Conservation (phyloP, 2,888 invertebrate species). For the Dendrolimus pini region DNA sequence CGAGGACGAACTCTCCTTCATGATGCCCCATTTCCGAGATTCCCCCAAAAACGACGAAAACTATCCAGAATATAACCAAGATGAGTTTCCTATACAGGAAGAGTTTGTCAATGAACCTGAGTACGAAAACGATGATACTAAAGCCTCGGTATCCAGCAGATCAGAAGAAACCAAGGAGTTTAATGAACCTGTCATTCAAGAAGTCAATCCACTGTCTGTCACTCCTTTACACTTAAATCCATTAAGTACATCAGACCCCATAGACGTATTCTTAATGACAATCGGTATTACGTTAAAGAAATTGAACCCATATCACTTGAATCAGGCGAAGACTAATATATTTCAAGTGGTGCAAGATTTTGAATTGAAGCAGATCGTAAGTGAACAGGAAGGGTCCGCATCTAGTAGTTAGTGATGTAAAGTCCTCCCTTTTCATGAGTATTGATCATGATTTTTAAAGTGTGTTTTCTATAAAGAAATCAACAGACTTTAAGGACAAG, state of each 20-base stretch:
- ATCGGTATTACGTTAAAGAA: conserved; percentile 55
- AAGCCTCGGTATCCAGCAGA: conserved; percentile 28
- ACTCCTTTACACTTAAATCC: not conserved
- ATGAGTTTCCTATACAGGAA: conserved; percentile 18
- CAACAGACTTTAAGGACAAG: too few relatives aligned
- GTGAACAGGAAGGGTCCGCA: conserved; percentile 29
- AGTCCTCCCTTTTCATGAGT: too few relatives aligned
- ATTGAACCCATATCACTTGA: conserved; percentile 55
- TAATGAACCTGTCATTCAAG: conserved; percentile 26
- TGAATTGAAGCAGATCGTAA: conserved; percentile 56
- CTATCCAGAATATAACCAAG: conserved; percentile 37
- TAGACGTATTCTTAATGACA: conserved; percentile 55
- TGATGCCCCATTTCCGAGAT: conserved; percentile 51
- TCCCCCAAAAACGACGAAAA: conserved; percentile 25
- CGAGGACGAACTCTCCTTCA: conserved; percentile 53
- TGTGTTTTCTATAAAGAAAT: too few relatives aligned
- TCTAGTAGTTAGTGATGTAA: conserved; percentile 8
- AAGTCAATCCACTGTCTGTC: conserved; percentile 25
- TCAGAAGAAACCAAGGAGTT: conserved; percentile 19
- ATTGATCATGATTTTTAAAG: too few relatives aligned
- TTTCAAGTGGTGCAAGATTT: conserved; percentile 67
- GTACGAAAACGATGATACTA: conserved; percentile 32
- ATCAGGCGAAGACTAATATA: conserved; percentile 64
- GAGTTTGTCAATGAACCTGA: conserved; percentile 28
- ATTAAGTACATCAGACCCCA: conserved; percentile 30